Evolutionary conservation across 30 jellyfish, hydroid and myxozoan species (phyloP), one percentile per base, ranked within the genome.

Genomic region (Chrysaora quinquecirrha): DNA sequence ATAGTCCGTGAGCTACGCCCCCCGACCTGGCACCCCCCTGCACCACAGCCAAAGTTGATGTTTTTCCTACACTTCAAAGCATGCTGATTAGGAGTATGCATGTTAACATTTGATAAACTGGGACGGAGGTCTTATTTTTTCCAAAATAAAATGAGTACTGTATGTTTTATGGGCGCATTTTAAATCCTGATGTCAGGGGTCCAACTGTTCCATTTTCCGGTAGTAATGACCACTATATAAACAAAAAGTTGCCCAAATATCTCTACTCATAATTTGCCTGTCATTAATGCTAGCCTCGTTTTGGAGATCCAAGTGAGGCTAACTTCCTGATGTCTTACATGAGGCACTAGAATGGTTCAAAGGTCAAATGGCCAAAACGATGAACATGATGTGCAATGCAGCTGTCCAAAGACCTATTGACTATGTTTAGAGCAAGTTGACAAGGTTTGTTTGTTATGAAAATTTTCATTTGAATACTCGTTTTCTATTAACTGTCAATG

Each of bases 261-360:
- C 58, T 43, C 16, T 9, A 16, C 58, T 43, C 58, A 43, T 43
- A 43, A 43, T 43, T 43, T 16, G 58, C 9, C 58, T 60, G 28
- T 24, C 73, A 24, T 60, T 19, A 24, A 60, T 60, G 31, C 31
- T 29, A 60, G 9, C 79, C 79, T 67, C 62, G 65, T 67, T 67
- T 67, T 67, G 62, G 30, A 67, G 79, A 67, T 29, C 62, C 79
- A 67, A 29, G 58, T 67, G 79, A 67, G 62, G 62, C 62, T 34
- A 67, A 25, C 30, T 67, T 67, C 79, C 19, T 67, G 62, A 67
- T 67, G 27, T 30, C 62, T 67, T 67, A 67, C 73, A 24, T 60
- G 73, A 67, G 56, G 2, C 79, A 34, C 28, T 43, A 43, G 24
- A 14, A 30, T 67, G 56, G 79, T 29, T 23, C 62, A 34, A 32